Evolutionary conservation across 2,888 invertebrate species (phyloP).

Genomic region (Agrochola circellaris): DNA sequence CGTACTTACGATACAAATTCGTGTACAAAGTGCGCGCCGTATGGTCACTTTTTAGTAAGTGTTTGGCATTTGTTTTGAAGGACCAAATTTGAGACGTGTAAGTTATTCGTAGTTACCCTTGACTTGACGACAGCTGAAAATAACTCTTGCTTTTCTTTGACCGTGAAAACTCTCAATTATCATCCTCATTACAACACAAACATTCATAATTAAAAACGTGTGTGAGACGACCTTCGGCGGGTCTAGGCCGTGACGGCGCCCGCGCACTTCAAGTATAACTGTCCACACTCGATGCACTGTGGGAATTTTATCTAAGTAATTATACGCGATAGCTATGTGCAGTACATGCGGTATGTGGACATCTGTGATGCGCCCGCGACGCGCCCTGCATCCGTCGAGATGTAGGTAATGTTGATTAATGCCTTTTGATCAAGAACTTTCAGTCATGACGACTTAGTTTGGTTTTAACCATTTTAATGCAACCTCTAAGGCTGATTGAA

Average conservation of each 20-base stretch:
- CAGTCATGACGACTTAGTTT: background rate
- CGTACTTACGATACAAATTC: no score
- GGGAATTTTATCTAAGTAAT: conserved; percentile 60
- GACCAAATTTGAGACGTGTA: background rate
- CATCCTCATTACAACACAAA: conserved; percentile 10
- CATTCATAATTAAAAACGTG: conserved; percentile 42
- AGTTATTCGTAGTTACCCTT: background rate
- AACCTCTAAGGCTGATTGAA: no score
- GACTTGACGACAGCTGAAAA: background rate
- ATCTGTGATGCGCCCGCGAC: conserved; percentile 13
- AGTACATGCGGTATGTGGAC: conserved; percentile 12
- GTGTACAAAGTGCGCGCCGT: no score
- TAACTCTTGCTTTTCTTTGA: conserved; percentile 26
- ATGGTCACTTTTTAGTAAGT: background rate
- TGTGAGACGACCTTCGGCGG: conserved; percentile 57
- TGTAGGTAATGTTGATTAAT: background rate
- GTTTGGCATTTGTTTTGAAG: background rate
- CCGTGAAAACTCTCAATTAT: conserved; percentile 12
- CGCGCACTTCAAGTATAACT: conserved; percentile 54
- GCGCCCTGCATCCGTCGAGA: conserved; percentile 5
- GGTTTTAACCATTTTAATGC: background rate
- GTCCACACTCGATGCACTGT: conserved; percentile 51
- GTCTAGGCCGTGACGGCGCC: conserved; percentile 64
- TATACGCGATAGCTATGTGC: conserved; percentile 25
- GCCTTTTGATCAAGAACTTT: background rate